Percentiles rank a stretch among this genome's conserved stretches.
Conservation (phyloP, 2,113 vertebrate genomes). For the Oryctolagus cuniculus region DNA sequence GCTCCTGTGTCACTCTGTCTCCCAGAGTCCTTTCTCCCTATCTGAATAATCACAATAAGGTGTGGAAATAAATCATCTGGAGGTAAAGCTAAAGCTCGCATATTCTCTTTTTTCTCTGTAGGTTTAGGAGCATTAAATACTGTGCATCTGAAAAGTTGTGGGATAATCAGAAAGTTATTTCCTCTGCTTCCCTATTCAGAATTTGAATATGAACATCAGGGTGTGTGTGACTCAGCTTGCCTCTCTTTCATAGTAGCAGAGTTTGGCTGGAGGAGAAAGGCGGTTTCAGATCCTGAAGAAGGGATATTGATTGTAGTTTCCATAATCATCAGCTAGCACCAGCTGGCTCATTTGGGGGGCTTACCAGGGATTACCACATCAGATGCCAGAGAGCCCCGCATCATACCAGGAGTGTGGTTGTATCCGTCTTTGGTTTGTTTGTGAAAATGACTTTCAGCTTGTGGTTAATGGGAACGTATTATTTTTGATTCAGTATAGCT, state of each 20-base stretch:
- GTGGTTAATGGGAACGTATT: neutral
- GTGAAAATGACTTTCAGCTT: conserved; percentile 46
- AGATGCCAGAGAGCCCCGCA: neutral
- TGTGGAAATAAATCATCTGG: neutral
- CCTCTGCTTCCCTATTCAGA: neutral
- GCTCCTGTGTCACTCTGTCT: neutral
- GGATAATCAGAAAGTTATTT: conserved; percentile 23
- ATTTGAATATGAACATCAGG: conserved; percentile 3
- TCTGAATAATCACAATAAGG: conserved; percentile 34
- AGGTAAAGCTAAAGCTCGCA: neutral
- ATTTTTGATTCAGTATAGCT: neutral
- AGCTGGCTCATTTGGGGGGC: neutral
- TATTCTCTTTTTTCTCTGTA: neutral
- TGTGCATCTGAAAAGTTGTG: neutral
- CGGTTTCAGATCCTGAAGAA: conserved; percentile 18
- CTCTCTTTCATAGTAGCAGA: conserved; percentile 26
- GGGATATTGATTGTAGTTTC: conserved; percentile 14
- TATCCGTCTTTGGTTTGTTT: conserved; percentile 38
- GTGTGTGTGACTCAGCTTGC: neutral
- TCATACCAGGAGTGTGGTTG: neutral
- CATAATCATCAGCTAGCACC: neutral
- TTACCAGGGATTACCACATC: neutral
- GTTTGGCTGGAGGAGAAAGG: neutral
- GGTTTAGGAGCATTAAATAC: neutral
- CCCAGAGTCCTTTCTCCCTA: conserved; percentile 6